Evolutionary conservation across 2,113 vertebrate genomes (phyloP).

Genomic region (Jaculus jaculus): DNA sequence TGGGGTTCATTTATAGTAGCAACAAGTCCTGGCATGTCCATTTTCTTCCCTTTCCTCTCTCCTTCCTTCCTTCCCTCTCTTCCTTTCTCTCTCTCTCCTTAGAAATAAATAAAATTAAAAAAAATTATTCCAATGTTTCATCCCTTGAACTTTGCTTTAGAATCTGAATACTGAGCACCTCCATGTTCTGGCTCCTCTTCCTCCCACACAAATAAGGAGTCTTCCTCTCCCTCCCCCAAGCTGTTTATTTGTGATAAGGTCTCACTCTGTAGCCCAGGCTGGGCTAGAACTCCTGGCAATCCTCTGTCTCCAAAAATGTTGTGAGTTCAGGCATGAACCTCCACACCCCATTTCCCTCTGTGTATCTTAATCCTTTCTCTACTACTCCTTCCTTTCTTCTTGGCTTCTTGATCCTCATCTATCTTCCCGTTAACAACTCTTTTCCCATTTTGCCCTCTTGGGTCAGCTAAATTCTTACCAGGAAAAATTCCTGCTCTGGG

Average conservation of each 20-base stretch:
- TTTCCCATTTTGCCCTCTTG: not conserved
- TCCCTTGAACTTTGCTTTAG: not conserved
- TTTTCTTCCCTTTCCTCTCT: no score
- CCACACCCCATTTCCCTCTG: no score
- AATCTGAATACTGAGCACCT: not conserved
- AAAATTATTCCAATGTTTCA: not conserved
- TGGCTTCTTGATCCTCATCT: not conserved
- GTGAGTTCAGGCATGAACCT: not conserved
- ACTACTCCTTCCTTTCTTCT: not conserved
- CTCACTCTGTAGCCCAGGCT: not conserved
- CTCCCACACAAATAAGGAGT: not conserved
- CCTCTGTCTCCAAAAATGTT: not conserved
- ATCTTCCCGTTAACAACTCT: not conserved
- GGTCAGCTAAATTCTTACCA: not conserved
- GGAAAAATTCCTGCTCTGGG: not conserved
- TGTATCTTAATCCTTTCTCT: not conserved
- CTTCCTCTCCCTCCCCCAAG: not conserved
- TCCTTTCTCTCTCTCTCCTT: no score
- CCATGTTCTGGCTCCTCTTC: not conserved
- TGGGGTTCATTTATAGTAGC: no score
- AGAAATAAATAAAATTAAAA: no score
- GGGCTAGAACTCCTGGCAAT: not conserved
- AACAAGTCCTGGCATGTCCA: no score
- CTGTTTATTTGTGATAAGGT: not conserved
- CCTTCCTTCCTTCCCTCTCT: no score